Percentiles rank a stretch among this genome's conserved stretches.
These are phyloP conservation scores for Halcyon smyrnensis DNA, from an alignment of 2,797 vertebrate genomes.

Conservation along the genomic window DNA sequence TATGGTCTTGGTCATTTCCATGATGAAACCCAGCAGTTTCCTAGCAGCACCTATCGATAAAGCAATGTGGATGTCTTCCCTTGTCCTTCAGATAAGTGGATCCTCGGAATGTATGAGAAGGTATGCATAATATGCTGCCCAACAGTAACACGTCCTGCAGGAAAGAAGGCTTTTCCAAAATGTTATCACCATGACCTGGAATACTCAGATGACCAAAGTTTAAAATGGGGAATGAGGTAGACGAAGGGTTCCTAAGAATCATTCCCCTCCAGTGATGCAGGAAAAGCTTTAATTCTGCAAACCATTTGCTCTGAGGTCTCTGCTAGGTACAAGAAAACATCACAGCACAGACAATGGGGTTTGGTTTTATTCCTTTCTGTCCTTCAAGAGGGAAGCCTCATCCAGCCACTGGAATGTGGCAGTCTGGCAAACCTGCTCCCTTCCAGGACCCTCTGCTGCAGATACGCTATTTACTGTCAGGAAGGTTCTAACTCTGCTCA, in stretches of 20 bases:
- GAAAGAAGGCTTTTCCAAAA: neutral
- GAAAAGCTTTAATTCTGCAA: neutral
- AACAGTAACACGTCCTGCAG: neutral
- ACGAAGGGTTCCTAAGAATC: neutral
- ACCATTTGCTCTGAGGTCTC: neutral
- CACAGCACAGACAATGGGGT: neutral
- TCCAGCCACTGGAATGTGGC: neutral
- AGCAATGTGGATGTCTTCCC: neutral
- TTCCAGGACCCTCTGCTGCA: neutral
- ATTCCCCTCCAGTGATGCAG: neutral
- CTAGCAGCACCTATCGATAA: neutral
- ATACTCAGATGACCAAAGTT: neutral
- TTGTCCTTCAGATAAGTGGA: constrained; percentile 1
- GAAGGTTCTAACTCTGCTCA: neutral
- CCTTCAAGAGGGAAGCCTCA: neutral
- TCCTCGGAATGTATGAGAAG: neutral
- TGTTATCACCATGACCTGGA: neutral
- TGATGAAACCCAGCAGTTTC: neutral
- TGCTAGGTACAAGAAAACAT: neutral
- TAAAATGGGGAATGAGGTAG: neutral
- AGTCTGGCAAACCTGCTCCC: neutral
- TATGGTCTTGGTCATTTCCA: neutral
- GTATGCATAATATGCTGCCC: neutral
- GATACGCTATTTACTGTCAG: neutral
- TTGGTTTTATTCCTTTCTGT: neutral